Evolutionary conservation across 2,797 vertebrate species (phyloP), one percentile per base, ranked within the genome.

Genomic region (Myoxocephalus aenaeus): DNA sequence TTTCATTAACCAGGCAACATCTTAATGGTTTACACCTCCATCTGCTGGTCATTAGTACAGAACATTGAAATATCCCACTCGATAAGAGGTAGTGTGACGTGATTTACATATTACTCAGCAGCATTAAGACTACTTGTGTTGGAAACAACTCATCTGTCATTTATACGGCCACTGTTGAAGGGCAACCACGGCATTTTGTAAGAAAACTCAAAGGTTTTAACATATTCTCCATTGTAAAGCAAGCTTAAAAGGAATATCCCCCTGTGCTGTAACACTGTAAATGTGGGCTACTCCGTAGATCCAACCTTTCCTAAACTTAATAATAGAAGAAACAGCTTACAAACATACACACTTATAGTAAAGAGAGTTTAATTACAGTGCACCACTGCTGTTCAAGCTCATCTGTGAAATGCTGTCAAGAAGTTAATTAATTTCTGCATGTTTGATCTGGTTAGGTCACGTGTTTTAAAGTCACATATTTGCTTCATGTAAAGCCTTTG

Each of bases 401-500:
- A 56, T 51, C 29, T 79, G 63, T 73, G 38, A 71, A 77, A 75
- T 63, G 1, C 13, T 66, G 29, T 65, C 5, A 71, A 62, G 12
- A 29, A 22, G 15, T 72, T 65, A 1, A 25, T 75, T 15, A 13
- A 61, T 72, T 8, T 62, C 5, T 65, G 20, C 17, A 27, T 22
- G 1, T 61, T 2, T 51, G n/a, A 8, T 62, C 13, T 65, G 44
- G 14, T 65, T 57, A 17, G 34, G 12, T 67, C 10, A 56, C 7
- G 7, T 46, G 14, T 10, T 5, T 20, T 70, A 32, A 36, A 68
- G 12, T 40, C 36, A 48, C 5, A 44, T 36, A 6, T 32, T 63
- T 36, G 27, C 11, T 63, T 95, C 84, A 95, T 51, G 89, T 51
- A 0, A 50, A 66, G 32, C 42, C 42, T 90, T 2, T 3, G 44